These are phyloP conservation scores for Stenchaetothrips biformis DNA, from an alignment of 2,888 invertebrate genomes.

Conservation along the genomic window DNA sequence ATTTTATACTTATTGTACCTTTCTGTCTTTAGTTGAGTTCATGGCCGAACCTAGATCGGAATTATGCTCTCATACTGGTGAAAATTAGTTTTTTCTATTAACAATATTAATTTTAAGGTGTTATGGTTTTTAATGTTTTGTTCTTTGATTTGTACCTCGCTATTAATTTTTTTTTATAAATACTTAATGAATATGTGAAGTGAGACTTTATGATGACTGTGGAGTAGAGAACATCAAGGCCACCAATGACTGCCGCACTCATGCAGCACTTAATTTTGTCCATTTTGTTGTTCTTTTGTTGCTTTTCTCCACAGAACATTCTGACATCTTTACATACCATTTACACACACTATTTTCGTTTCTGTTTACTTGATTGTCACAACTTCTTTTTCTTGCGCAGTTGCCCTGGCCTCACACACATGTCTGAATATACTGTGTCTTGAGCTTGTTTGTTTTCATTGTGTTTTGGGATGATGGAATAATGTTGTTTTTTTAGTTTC, in stretches of 20 bases:
- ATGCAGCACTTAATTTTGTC: neutral
- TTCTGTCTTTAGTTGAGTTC: neutral
- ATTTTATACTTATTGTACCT: neutral
- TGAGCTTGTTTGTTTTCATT: neutral
- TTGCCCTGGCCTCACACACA: neutral
- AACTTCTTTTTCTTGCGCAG: neutral
- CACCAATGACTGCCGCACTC: neutral
- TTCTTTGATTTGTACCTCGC: slow-evolving; percentile 24
- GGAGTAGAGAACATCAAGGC: too few species aligned
- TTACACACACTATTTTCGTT: neutral
- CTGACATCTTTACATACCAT: slow-evolving; percentile 8
- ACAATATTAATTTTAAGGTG: neutral
- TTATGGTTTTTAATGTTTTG: neutral
- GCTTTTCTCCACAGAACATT: neutral
- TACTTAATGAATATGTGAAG: neutral
- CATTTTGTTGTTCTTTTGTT: neutral
- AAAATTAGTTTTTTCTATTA: slow-evolving; percentile 35
- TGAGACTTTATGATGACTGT: neutral
- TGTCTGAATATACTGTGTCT: too few species aligned
- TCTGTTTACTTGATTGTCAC: neutral
- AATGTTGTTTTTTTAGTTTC: neutral
- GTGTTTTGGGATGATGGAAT: neutral
- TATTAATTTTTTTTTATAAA: slow-evolving; percentile 9
- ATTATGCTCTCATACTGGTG: neutral
- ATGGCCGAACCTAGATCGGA: neutral